Percentiles rank a stretch among this genome's conserved stretches.
phyloP scores from a whole-genome alignment of 2,797 vertebrate species.

The Betta splendens region DNA sequence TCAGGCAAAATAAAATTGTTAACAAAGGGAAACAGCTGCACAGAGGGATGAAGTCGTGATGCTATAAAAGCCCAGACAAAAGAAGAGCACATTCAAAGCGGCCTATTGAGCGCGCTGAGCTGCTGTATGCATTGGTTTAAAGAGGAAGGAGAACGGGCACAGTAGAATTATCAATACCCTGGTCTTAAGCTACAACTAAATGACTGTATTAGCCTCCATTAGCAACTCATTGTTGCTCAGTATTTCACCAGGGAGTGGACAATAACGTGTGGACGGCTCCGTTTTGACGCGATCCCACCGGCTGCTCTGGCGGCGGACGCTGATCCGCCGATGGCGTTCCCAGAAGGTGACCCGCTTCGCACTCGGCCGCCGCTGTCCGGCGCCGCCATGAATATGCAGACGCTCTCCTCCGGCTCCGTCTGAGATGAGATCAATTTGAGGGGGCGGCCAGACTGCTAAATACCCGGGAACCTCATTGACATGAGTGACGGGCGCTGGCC shows the following conservation, averaged over 20 bases:
- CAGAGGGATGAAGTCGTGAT: constrained; percentile 22
- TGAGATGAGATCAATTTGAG: constrained; percentile 68
- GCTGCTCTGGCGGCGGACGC: constrained; percentile 22
- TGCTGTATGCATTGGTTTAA: neutral
- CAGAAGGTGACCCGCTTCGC: constrained; percentile 68
- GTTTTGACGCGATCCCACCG: too few relatives aligned
- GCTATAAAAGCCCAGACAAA: constrained; percentile 5
- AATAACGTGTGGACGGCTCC: too few relatives aligned
- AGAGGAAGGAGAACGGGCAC: constrained; percentile 12
- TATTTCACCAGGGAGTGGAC: too few relatives aligned
- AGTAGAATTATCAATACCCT: neutral
- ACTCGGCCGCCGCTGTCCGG: constrained; percentile 63
- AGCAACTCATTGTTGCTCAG: neutral
- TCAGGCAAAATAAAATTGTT: constrained; percentile 32
- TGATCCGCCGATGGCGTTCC: constrained; percentile 49
- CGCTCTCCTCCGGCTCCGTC: constrained; percentile 65
- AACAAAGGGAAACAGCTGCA: constrained; percentile 32
- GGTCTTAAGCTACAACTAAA: neutral
- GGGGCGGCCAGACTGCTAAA: constrained; percentile 73
- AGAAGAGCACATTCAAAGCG: constrained; percentile 12
- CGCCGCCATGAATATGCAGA: constrained; percentile 74
- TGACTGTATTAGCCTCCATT: neutral
- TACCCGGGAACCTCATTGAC: constrained; percentile 68
- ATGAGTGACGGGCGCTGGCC: constrained; percentile 65
- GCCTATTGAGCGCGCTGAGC: constrained; percentile 5